Percentiles rank a stretch among this genome's conserved stretches.
phyloP scores from a whole-genome alignment of 2,888 invertebrate genomes.

The Girardia tigrina region DNA sequence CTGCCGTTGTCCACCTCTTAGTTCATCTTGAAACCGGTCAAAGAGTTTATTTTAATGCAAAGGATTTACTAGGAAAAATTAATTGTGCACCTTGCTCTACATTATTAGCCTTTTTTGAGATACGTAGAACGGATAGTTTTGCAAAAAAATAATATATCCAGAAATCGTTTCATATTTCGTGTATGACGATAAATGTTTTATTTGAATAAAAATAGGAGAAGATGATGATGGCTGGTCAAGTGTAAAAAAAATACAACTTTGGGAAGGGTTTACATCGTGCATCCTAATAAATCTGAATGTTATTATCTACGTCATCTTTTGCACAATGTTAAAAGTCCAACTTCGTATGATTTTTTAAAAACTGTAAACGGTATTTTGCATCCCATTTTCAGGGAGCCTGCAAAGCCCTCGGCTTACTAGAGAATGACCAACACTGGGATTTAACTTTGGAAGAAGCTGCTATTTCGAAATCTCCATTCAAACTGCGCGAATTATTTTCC shows the following conservation, averaged over 20 bases:
- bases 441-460: conserved; percentile 41
- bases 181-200: too few relatives aligned
- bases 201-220: conserved; percentile 36
- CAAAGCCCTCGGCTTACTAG: conserved; percentile 41
- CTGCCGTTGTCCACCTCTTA: background rate
- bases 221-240: conserved; percentile 32
- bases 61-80: too few relatives aligned
- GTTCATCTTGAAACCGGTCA: conserved; percentile 3
- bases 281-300: conserved; percentile 39
- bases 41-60: background rate
- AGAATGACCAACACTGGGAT: conserved; percentile 43
- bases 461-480: conserved; percentile 33
- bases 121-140: conserved; percentile 32
- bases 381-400: conserved; percentile 43
- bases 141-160: too few relatives aligned
- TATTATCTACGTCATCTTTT: conserved; percentile 37
- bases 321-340: conserved; percentile 34
- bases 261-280: conserved; percentile 40
- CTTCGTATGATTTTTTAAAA: conserved; percentile 34
- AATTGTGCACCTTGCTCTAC: too few relatives aligned
- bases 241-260: conserved; percentile 33
- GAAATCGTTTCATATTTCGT: too few relatives aligned
- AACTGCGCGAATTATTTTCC: conserved; percentile 39
- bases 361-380: conserved; percentile 40
- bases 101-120: conserved; percentile 33